Conservation (phyloP, 2,113 vertebrate genomes). For the Cathartes aura region DNA sequence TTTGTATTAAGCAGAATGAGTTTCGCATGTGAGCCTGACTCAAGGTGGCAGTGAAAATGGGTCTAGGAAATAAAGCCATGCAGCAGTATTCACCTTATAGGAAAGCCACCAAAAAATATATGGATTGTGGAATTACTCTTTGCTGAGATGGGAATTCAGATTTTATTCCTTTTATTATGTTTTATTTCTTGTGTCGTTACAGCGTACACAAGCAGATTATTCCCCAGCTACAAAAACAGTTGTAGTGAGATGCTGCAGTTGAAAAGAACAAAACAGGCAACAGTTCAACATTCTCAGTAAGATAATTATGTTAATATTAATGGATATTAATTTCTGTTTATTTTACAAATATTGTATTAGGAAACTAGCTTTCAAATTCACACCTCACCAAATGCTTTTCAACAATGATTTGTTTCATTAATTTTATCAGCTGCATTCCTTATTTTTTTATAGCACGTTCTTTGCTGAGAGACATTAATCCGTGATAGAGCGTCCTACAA, state of each 20-base stretch:
- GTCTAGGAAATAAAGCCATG: background rate
- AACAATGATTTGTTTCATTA: slow-evolving; percentile 63
- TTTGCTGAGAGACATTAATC: slow-evolving; percentile 34
- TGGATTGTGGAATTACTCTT: slow-evolving; percentile 11
- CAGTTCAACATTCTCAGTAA: slow-evolving; percentile 50
- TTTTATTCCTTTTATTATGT: background rate
- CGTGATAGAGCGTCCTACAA: slow-evolving; percentile 1
- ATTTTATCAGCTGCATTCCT: slow-evolving; percentile 40
- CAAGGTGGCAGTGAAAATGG: background rate
- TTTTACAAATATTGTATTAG: slow-evolving; percentile 55
- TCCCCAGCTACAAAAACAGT: slow-evolving; percentile 35
- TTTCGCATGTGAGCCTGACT: background rate
- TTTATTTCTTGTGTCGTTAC: slow-evolving; percentile 41
- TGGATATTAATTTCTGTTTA: slow-evolving; percentile 65
- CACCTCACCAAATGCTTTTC: slow-evolving; percentile 65
- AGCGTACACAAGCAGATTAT: slow-evolving; percentile 41
- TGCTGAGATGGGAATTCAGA: slow-evolving; percentile 1
- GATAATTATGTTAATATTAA: slow-evolving; percentile 66
- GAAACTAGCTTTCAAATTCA: slow-evolving; percentile 55
- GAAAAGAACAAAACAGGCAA: slow-evolving; percentile 68
- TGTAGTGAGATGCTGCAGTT: background rate
- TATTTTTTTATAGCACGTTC: slow-evolving; percentile 9
- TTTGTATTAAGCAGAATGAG: background rate
- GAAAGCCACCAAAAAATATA: background rate
- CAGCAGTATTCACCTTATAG: background rate